Conservation (phyloP, 1,140 invertebrate species). For the Camponotus pennsylvanicus region DNA sequence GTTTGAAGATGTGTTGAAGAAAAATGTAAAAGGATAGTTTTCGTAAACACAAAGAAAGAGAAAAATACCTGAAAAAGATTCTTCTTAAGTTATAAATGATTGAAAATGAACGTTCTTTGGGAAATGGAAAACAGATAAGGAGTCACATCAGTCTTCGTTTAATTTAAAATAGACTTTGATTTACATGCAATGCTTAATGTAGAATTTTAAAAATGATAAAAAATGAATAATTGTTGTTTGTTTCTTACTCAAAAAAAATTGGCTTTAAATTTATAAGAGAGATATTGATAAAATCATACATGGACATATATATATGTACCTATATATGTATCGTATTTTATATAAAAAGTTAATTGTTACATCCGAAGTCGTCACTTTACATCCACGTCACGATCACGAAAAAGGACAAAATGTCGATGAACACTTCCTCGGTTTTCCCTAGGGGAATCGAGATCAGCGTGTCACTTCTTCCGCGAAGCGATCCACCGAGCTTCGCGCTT, state of each 20-base stretch:
- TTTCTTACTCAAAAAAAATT: background rate
- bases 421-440: slow-evolving; percentile 15
- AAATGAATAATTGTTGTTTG: background rate
- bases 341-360: slow-evolving; percentile 33
- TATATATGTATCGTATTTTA: background rate
- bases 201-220: background rate
- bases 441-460: slow-evolving; percentile 2
- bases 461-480: slow-evolving; percentile 31
- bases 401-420: slow-evolving; percentile 26
- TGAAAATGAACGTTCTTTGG: background rate
- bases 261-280: background rate
- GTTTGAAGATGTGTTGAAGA: background rate
- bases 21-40: background rate
- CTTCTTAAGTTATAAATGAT: background rate
- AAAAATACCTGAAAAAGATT: background rate
- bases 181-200: background rate
- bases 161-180: background rate
- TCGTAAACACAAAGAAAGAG: background rate
- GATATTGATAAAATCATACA: slow-evolving; percentile 7
- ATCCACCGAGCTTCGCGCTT: slow-evolving; percentile 29
- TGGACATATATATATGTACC: background rate
- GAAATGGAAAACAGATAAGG: background rate
- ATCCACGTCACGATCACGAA: slow-evolving; percentile 29
- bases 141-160: background rate
- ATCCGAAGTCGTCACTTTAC: slow-evolving; percentile 17